Evolutionary conservation across 2,797 vertebrate species (phyloP).

Genomic region (Pseudochaenichthys georgianus): DNA sequence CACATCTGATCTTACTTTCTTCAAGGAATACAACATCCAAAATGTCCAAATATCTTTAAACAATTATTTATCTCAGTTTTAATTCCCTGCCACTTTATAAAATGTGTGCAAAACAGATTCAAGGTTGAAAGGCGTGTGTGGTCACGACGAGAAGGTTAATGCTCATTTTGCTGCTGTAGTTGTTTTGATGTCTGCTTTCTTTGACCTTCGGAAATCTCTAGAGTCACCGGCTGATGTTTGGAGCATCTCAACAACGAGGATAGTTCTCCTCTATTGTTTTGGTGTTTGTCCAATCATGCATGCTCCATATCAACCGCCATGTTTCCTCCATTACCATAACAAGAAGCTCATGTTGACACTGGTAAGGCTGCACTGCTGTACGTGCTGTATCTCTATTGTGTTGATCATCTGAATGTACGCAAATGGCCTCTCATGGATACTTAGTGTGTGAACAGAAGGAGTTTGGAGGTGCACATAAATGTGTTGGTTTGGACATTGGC

Average conservation of each 20-base stretch:
- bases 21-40: neutral
- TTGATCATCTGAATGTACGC: constrained; percentile 25
- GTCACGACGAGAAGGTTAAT: constrained; percentile 4
- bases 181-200: constrained; percentile 39
- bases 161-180: constrained; percentile 10
- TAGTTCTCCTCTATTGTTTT: constrained; percentile 25
- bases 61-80: neutral
- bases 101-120: neutral
- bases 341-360: constrained; percentile 53
- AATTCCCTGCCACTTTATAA: neutral
- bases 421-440: constrained; percentile 36
- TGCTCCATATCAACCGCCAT: constrained; percentile 50
- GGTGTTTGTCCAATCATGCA: constrained; percentile 50
- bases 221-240: constrained; percentile 15
- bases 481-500: constrained; percentile 13
- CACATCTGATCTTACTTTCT: too few relatives aligned
- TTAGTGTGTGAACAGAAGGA: neutral
- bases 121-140: neutral
- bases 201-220: constrained; percentile 34
- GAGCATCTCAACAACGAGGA: constrained; percentile 40
- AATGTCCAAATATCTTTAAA: neutral
- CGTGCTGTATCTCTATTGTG: constrained; percentile 33
- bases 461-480: constrained; percentile 3
- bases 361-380: constrained; percentile 33
- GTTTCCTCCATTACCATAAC: constrained; percentile 52